These are phyloP conservation scores for Papilio polytes DNA, from an alignment of 1,140 invertebrate species.

Conservation along the genomic window DNA sequence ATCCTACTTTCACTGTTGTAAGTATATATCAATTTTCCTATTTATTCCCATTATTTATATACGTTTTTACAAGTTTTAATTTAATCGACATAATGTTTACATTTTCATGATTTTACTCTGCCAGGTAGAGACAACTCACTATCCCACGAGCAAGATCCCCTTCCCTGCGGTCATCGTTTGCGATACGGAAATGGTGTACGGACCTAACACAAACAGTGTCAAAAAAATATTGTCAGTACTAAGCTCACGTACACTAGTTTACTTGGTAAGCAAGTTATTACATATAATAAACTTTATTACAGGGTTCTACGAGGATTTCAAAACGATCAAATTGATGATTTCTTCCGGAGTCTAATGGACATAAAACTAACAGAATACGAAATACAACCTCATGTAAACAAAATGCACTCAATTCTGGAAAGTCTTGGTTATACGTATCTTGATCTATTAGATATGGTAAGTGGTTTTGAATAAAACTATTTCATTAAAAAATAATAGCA, in stretches of 20 bases:
- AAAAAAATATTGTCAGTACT: conserved; percentile 62
- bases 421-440: conserved; percentile 56
- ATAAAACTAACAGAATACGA: conserved; percentile 48
- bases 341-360: conserved; percentile 58
- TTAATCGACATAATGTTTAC: too few relatives aligned
- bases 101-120: conserved; percentile 32
- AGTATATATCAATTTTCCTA: conserved; percentile 41
- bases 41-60: neutral
- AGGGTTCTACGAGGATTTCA: conserved; percentile 57
- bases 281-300: neutral
- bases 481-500: neutral
- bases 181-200: conserved; percentile 67
- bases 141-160: conserved; percentile 67
- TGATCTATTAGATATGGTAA: conserved; percentile 51
- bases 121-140: conserved; percentile 70
- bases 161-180: conserved; percentile 72
- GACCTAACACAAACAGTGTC: conserved; percentile 55
- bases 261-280: too few relatives aligned
- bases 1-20: conserved; percentile 75
- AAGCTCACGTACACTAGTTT: neutral
- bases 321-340: conserved; percentile 50
- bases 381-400: conserved; percentile 50
- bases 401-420: conserved; percentile 62
- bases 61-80: too few relatives aligned
- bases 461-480: too few relatives aligned